Evolutionary conservation across 2,888 invertebrate species (phyloP).

Genomic region (Tachina fera): DNA sequence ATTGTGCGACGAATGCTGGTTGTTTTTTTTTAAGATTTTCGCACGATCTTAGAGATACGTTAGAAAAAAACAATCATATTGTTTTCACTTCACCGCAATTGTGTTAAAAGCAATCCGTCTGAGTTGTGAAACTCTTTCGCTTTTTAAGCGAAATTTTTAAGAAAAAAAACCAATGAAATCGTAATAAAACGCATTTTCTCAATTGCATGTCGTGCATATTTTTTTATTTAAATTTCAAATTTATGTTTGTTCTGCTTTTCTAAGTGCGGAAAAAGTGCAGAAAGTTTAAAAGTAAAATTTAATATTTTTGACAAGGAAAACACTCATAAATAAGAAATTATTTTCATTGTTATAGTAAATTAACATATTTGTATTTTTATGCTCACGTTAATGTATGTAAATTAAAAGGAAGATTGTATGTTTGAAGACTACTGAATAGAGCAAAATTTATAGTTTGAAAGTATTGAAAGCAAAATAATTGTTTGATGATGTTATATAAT

Average conservation of each 20-base stretch:
- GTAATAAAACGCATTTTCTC: constrained; percentile 69
- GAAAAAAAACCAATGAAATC: constrained; percentile 52
- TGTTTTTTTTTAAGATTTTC: constrained; percentile 63
- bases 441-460: neutral
- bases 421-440: neutral
- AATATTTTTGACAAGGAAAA: neutral
- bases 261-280: constrained; percentile 30
- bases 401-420: neutral
- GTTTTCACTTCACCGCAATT: constrained; percentile 65
- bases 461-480: neutral
- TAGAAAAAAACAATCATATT: constrained; percentile 19
- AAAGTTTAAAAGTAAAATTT: constrained; percentile 29
- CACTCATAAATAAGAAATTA: neutral
- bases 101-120: constrained; percentile 17
- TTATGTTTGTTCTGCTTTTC: constrained; percentile 29
- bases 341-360: neutral
- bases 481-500: neutral
- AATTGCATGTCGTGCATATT: constrained; percentile 32
- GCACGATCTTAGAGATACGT: constrained; percentile 65
- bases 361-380: neutral
- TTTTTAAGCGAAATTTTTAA: constrained; percentile 59
- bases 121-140: constrained; percentile 66
- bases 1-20: constrained; percentile 61
- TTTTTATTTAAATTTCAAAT: constrained; percentile 25
- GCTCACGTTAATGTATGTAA: neutral